Base-by-base conservation (phyloP, 2,888 invertebrate genomes). In the Heliothis peltigera region DNA sequence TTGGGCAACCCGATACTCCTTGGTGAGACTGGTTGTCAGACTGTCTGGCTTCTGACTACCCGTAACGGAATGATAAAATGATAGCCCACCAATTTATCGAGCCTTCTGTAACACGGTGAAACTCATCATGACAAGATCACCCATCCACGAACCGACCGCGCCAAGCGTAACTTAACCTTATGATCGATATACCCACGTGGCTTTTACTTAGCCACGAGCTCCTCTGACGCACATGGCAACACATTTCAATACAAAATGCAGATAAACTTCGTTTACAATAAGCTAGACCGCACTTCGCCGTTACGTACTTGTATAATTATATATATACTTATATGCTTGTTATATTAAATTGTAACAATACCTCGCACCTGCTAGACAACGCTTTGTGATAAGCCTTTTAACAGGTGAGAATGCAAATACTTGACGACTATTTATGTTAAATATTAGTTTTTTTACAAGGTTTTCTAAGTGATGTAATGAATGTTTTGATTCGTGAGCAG, bases 351-450 rank as follows among this genome's bases (percentile, higher is more conserved):
- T 22, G n/a, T 62, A 60, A 66, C 67, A 77, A 74, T 64, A 66
- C 62, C 61, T 42, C 32, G 17, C 76, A 79, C 79, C 77, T 78
- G 77, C 44, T 25, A 70, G 67, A 70, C 58, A 54, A 32, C 51
- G 43, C 51, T 53, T 72, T 72, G 64, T 68, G 43, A 71, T 60
- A 59, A 58, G 43, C 46, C 35, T 51, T 49, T 48, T 60, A 57
- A 48, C 58, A 71, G 32, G 12, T 64, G 53, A 43, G 68, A 68
- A 77, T 68, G 62, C 42, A 58, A 68, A 75, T 64, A 67, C 59
- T 54, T 58, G 21, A 52, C 46, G 28, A 58, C 44, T 64, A 56
- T 67, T 64, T 46, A 54, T 53, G 57, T 15, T 46, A 42, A 18
- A 42, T 44, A 58, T 70, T 62, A 59, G 46, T 55, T 43, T 48